These are phyloP conservation scores for Metopia argyrocephala DNA, from an alignment of 2,888 invertebrate genomes.

Conservation along the genomic window DNA sequence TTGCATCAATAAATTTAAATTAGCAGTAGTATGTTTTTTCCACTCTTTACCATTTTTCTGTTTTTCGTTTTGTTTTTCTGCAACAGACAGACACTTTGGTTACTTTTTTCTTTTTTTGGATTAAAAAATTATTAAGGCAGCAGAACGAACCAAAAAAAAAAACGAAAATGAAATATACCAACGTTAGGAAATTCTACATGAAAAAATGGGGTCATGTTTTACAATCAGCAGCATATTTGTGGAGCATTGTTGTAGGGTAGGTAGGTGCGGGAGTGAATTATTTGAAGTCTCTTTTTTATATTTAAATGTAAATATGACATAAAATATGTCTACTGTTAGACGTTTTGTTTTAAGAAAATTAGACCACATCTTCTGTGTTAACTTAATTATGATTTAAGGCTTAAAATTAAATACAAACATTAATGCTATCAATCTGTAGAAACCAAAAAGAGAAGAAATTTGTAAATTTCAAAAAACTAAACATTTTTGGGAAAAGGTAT, in stretches of 20 bases:
- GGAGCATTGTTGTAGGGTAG: conserved; percentile 8
- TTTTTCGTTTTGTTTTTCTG: conserved; percentile 3
- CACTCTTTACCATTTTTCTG: background rate
- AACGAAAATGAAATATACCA: conserved; percentile 1
- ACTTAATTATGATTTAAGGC: too few species aligned
- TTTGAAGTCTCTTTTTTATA: background rate
- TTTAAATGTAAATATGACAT: conserved; percentile 50
- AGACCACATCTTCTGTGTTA: background rate
- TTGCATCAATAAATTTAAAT: conserved; percentile 65
- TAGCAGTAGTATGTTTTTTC: conserved; percentile 56
- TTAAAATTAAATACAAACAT: too few species aligned
- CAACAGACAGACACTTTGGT: background rate
- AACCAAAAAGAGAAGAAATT: too few species aligned
- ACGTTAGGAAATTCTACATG: conserved; percentile 48
- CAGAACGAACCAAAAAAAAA: conserved; percentile 16
- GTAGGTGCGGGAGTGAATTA: background rate
- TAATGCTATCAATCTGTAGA: too few species aligned
- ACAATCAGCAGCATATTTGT: conserved; percentile 49
- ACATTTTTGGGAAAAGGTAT: too few species aligned
- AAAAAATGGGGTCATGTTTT: conserved; percentile 59
- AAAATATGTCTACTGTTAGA: conserved; percentile 6
- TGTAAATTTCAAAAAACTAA: too few species aligned
- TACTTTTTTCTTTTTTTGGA: conserved; percentile 7
- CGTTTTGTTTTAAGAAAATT: background rate
- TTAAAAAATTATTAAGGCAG: conserved; percentile 13